A percentile compares a stretch with the other conserved stretches of the same genome.
These are phyloP conservation scores for Sturmia bella DNA, from an alignment of 2,888 invertebrate genomes.

Conservation along the genomic window DNA sequence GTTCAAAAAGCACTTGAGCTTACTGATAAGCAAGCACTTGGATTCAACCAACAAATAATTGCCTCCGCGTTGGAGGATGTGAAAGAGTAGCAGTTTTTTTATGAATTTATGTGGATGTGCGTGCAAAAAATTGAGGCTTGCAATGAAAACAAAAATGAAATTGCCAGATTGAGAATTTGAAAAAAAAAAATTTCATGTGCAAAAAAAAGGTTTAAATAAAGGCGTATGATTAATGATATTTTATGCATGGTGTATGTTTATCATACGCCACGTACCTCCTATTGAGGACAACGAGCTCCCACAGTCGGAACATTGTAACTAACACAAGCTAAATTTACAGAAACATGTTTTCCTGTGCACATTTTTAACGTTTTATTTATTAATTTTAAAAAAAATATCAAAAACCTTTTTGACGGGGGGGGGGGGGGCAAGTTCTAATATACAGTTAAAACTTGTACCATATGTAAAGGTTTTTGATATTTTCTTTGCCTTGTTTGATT, in stretches of 20 bases:
- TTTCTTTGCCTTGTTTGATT: too few species aligned
- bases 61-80: constrained; percentile 23
- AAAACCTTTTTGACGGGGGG: too few species aligned
- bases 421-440: too few species aligned
- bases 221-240: constrained; percentile 11
- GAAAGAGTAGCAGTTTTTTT: not conserved
- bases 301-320: too few species aligned
- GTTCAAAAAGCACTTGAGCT: constrained; percentile 58
- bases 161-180: not conserved
- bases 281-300: not conserved
- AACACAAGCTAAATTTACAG: too few species aligned
- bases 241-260: not conserved
- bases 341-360: too few species aligned
- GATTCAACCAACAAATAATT: constrained; percentile 62
- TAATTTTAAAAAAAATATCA: too few species aligned
- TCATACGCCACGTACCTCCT: not conserved
- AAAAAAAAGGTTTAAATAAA: not conserved
- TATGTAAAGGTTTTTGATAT: too few species aligned
- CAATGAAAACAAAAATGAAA: not conserved
- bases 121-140: constrained; percentile 9
- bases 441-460: too few species aligned
- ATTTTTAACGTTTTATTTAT: too few species aligned
- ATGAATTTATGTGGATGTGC: not conserved
- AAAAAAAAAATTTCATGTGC: not conserved
- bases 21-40: constrained; percentile 21